Conservation (phyloP, 2,113 vertebrate genomes). For the Dasypus novemcinctus region DNA sequence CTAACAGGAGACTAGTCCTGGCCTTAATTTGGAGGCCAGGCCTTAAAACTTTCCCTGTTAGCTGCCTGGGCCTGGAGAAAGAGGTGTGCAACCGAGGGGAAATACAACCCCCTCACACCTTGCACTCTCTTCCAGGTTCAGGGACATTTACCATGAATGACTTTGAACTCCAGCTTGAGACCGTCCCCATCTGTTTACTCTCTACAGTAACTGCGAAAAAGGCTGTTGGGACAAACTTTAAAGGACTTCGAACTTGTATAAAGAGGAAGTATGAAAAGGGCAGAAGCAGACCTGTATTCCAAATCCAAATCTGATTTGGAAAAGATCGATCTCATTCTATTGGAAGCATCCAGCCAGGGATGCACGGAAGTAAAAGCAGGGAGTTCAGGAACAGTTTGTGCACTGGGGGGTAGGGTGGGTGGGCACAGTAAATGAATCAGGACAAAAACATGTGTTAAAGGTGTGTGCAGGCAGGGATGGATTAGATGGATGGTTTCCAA, state of each 20-base stretch:
- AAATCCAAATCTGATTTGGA: not conserved
- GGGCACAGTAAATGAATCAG: not conserved
- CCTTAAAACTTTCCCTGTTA: not conserved
- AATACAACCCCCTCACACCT: not conserved
- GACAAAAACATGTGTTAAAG: not conserved
- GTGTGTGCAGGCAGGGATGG: not conserved
- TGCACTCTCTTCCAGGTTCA: not conserved
- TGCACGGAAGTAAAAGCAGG: not conserved
- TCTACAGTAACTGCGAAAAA: not conserved
- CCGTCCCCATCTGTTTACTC: slow-evolving; percentile 28
- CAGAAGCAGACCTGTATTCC: not conserved
- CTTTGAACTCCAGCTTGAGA: slow-evolving; percentile 48
- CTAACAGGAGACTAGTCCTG: not conserved
- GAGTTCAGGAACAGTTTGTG: not conserved
- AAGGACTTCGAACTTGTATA: slow-evolving; percentile 45
- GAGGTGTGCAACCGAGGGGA: not conserved
- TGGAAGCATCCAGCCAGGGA: not conserved
- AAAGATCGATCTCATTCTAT: not conserved
- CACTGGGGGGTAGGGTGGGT: not conserved
- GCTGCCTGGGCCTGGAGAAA: not conserved
- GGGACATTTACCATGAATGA: not conserved
- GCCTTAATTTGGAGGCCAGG: not conserved
- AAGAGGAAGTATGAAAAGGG: not conserved
- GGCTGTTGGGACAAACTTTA: not conserved
- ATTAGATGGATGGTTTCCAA: not conserved